Base-by-base conservation (phyloP, 23 tunicate genomes). In the Halocynthia aurantium region DNA sequence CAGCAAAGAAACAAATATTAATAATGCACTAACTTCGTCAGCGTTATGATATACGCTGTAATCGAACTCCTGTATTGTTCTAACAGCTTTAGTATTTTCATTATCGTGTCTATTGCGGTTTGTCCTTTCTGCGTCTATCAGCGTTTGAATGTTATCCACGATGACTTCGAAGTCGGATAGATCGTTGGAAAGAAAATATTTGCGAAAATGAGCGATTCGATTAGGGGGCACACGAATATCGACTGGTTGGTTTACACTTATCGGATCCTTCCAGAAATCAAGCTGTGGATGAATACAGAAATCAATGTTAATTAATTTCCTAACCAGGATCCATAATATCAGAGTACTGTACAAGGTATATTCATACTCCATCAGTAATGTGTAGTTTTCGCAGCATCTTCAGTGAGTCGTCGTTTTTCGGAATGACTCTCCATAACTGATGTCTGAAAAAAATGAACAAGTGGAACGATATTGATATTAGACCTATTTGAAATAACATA, bases 31-130 rank as follows among this genome's bases (percentile, higher is more conserved):
- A 31, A 80, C 84, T 50, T 71, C 84, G 56, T 81, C 84, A 8
- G 84, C 69, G 7, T 57, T 76, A 50, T 81, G 84, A 7, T 81
- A 81, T 21, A 31, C 49, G 51, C 52, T 50, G 52, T 81, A 81
- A 71, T 81, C 53, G 57, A 81, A 81, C 13, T 57, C 61, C 52
- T 52, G 62, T 8, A 79, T 51, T n/a, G 12, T 52, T 52, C 61
- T 73, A 7, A 31, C 44, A 31, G 74, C 82, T 31, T 31, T 31
- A 18, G 77, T 51, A 21, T 51, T 78, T 7, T 73, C 82, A 11
- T 10, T 9, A 0, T 5, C 44, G 44, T 31, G 44, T 31, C 4
- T 31, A 31, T 31, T 31, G 6, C 62, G 54, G 7, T 22, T 0
- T 50, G 77, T 13, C 7, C 62, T 54, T 73, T 73, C 62, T 73